Evolutionary conservation across 2,888 invertebrate genomes (phyloP).

Genomic region (Lithosia quadra): DNA sequence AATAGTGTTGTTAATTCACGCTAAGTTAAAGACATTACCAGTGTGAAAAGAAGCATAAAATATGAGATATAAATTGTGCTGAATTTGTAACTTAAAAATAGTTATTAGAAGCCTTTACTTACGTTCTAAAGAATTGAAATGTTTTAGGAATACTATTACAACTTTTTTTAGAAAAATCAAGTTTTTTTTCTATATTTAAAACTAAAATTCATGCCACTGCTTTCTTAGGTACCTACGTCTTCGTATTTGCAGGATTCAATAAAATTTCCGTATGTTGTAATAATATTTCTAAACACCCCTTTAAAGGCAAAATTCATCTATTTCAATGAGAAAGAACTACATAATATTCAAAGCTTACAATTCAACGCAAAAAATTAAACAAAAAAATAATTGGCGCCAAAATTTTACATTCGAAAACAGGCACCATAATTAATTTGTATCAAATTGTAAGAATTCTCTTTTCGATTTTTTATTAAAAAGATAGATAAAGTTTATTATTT

Average conservation of each 20-base stretch:
- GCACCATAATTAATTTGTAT: conserved; percentile 24
- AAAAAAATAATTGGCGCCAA: conserved; percentile 5
- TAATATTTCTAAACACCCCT: conserved; percentile 42
- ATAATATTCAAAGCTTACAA: background rate
- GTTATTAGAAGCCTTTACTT: conserved; percentile 25
- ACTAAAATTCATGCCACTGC: background rate
- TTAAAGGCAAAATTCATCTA: conserved; percentile 52
- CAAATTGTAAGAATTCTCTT: conserved; percentile 7
- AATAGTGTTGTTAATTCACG: conserved; percentile 1
- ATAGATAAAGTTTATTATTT: conserved; percentile 10
- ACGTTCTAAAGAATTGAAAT: conserved; percentile 33
- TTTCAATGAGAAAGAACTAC: conserved; percentile 35
- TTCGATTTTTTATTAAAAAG: conserved; percentile 12
- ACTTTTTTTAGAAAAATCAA: background rate
- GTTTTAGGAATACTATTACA: conserved; percentile 31
- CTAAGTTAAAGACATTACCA: background rate
- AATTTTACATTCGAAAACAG: background rate
- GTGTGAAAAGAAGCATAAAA: background rate
- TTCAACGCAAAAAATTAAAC: background rate
- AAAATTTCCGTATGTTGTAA: background rate
- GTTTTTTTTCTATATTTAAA: background rate
- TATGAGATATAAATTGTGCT: conserved; percentile 38
- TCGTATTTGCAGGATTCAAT: background rate
- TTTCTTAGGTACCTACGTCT: no score
- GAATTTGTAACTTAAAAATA: conserved; percentile 40